A percentile compares a stretch with the other conserved stretches of the same genome.
Evolutionary conservation across 2,888 invertebrate species (phyloP).

Genomic region (Strigamia crassipes): DNA sequence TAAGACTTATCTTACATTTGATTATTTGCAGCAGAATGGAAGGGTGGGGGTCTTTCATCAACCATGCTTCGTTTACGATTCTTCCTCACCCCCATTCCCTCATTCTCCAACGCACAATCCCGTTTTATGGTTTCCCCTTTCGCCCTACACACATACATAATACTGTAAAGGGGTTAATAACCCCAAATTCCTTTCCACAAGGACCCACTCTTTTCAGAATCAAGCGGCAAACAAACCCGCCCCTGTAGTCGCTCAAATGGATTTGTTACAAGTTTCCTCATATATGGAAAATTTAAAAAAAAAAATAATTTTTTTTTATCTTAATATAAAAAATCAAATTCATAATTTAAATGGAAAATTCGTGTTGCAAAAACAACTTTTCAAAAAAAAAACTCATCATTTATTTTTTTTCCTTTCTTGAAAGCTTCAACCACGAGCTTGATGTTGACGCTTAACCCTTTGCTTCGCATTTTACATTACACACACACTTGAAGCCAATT

Average conservation of each 20-base stretch:
- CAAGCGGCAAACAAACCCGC: background rate
- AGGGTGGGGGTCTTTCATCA: background rate
- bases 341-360: background rate
- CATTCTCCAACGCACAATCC: background rate
- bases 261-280: background rate
- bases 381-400: background rate
- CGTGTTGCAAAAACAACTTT: conserved; percentile 4
- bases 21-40: background rate
- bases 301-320: background rate
- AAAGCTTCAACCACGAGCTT: background rate
- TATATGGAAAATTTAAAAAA: background rate
- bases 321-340: background rate
- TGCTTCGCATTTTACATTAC: background rate
- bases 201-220: background rate
- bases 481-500: background rate
- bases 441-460: conserved; percentile 23
- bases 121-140: conserved; percentile 16
- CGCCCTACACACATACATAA: background rate
- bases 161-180: conserved; percentile 11
- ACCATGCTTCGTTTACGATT: background rate
- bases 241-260: background rate
- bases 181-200: conserved; percentile 16
- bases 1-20: background rate
- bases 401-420: background rate
- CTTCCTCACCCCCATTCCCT: background rate